Evolutionary conservation across 2,113 vertebrate genomes (phyloP), one percentile per base, ranked within the genome.

Genomic region (Notiomystis cincta): DNA sequence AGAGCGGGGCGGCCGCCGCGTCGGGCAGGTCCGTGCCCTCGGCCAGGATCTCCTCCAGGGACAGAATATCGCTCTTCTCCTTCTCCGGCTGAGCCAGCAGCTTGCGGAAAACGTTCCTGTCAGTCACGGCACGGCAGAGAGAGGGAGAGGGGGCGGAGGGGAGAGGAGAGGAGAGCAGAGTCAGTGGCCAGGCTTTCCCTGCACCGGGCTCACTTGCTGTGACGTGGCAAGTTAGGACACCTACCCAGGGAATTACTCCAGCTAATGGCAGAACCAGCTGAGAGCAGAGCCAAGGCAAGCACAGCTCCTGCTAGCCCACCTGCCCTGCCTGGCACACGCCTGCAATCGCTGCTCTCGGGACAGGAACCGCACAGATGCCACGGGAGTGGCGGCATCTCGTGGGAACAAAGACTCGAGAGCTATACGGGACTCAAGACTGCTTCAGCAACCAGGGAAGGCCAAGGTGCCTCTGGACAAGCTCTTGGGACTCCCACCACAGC

Each of bases 71-170:
- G 1, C 98, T 99, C 97, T 99, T 99, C 42, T 98, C 99, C 96
- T 99, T 99, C 96, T 99, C 99, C 2, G 99, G 98, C 93, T 99
- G 98, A 87, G 99, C 98, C 78, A 99, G 97, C 96, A 99, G 98
- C 98, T 99, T 99, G 76, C 99, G 99, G 90, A 99, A 99, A 83
- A 99, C 99, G 13, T 99, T 99, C 98, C 99, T 99, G 96, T 89
- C 87, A 94, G 96, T 96, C 93, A 96, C 65, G 93, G 96, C 92
- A 72, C 2, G 44, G 91, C 51, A 90, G 51, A 92, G 84, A 96
- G 85, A 90, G 56, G 89, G 56, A 94, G 76, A 88, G 61, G 93
- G 93, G 92, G 85, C 50, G n/a, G n/a, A 69, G 40, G 40, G 40
- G 10, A 40, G 40, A 13, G 13, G 40, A 40, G 40, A n/a, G 40